Conservation (phyloP, 2,113 vertebrate species). For the Zosterops japonicus region DNA sequence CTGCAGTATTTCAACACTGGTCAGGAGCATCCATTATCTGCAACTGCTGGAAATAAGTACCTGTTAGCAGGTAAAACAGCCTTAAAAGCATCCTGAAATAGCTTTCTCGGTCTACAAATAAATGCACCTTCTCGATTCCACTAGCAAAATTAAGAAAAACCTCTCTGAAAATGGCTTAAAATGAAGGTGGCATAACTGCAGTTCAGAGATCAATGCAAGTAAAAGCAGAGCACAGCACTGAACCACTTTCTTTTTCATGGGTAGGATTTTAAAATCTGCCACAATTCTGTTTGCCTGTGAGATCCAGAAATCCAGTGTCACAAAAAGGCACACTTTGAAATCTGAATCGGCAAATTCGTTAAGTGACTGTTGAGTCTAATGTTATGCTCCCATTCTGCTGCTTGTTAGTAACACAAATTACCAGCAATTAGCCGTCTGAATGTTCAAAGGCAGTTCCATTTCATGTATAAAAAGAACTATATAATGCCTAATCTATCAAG, state of each 20-base stretch:
- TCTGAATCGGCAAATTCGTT: slow-evolving; percentile 80
- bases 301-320: slow-evolving; percentile 57
- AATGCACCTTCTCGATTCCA: background rate
- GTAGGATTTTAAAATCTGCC: background rate
- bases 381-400: slow-evolving; percentile 81
- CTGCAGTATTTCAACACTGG: background rate
- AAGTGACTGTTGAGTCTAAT: slow-evolving; percentile 84
- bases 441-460: slow-evolving; percentile 85
- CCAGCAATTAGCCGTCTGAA: slow-evolving; percentile 83
- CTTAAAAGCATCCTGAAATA: background rate
- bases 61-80: background rate
- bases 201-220: background rate
- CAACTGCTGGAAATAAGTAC: background rate
- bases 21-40: background rate
- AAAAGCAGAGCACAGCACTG: background rate
- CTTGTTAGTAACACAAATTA: slow-evolving; percentile 87
- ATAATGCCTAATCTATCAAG: slow-evolving; percentile 85
- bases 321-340: slow-evolving; percentile 67
- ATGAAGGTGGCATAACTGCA: background rate
- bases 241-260: background rate
- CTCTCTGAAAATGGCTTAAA: background rate
- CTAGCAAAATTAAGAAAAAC: background rate
- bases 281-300: background rate
- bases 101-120: background rate
- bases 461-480: slow-evolving; percentile 80